Percentiles rank a stretch among this genome's conserved stretches.
These are phyloP conservation scores for Drosophila rufa DNA, from an alignment of 1,140 invertebrate genomes.

Conservation along the genomic window DNA sequence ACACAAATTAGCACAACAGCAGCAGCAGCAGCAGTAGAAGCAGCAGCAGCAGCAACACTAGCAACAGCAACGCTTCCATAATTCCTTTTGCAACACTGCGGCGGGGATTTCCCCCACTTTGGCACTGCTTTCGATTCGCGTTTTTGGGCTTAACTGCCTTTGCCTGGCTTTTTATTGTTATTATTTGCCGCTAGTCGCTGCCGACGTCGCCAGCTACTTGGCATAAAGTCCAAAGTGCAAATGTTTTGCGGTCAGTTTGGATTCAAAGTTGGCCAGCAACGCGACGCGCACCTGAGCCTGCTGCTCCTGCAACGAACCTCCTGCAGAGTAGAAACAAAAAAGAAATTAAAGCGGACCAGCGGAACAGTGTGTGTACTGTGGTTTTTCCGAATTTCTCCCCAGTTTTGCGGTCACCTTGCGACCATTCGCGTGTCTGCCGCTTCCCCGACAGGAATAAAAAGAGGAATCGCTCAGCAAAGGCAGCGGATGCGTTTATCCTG, in stretches of 20 bases:
- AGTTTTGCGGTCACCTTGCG: constrained; percentile 27
- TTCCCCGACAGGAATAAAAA: neutral
- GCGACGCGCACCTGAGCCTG: constrained; percentile 65
- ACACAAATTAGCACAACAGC: constrained; percentile 75
- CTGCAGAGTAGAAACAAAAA: neutral
- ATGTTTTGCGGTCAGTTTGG: constrained; percentile 82
- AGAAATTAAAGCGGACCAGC: neutral
- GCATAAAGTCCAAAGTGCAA: constrained; percentile 80
- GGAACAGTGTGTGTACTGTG: constrained; percentile 12
- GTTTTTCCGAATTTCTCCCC: constrained; percentile 26
- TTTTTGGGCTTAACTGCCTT: constrained; percentile 70
- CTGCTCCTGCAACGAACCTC: constrained; percentile 35
- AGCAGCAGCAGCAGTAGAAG: constrained; percentile 19
- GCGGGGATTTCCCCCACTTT: constrained; percentile 26
- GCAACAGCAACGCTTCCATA: constrained; percentile 53
- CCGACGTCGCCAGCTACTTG: constrained; percentile 47
- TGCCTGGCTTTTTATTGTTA: constrained; percentile 74
- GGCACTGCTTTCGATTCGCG: constrained; percentile 46
- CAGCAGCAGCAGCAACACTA: constrained; percentile 13
- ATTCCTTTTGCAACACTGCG: constrained; percentile 76
- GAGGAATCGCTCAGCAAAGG: constrained; percentile 11
- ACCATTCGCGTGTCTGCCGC: constrained; percentile 27
- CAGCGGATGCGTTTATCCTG: constrained; percentile 42
- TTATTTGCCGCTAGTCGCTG: constrained; percentile 71
- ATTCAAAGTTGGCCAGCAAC: constrained; percentile 75